These are phyloP conservation scores for Caerostris darwini DNA, from an alignment of 1,140 invertebrate species.

Conservation along the genomic window DNA sequence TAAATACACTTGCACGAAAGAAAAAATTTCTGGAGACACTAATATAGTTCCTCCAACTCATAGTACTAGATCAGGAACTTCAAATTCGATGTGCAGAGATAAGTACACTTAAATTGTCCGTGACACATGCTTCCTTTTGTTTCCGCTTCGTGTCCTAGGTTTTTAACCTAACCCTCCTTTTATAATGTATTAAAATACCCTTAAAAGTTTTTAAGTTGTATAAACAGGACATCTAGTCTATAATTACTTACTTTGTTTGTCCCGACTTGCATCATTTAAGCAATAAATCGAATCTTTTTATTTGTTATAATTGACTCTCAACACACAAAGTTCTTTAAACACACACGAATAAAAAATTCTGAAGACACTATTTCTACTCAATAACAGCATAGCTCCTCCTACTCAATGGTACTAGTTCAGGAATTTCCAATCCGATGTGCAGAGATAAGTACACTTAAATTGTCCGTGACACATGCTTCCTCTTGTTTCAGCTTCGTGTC, in stretches of 20 bases:
- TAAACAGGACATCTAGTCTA: too few species aligned
- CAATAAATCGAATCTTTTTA: too few species aligned
- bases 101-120: background rate
- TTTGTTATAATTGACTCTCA: too few species aligned
- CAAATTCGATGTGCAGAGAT: too few species aligned
- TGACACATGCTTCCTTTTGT: slow-evolving; percentile 52
- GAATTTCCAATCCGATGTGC: slow-evolving; percentile 30
- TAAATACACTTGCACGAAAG: background rate
- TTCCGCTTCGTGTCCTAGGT: slow-evolving; percentile 17
- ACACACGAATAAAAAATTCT: background rate
- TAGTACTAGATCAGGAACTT: slow-evolving; percentile 12
- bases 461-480: slow-evolving; percentile 50
- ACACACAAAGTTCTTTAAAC: background rate
- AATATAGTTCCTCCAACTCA: background rate
- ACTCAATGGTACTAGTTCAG: slow-evolving; percentile 11
- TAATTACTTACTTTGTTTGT: too few species aligned
- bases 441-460: slow-evolving; percentile 52
- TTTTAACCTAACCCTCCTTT: slow-evolving; percentile 50
- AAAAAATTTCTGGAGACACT: background rate
- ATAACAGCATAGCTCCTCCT: too few species aligned
- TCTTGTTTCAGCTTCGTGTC: slow-evolving; percentile 23
- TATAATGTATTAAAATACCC: too few species aligned
- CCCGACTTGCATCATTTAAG: too few species aligned
- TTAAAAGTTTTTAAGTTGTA: too few species aligned
- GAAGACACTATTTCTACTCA: too few species aligned